Evolutionary conservation across 2,888 invertebrate genomes (phyloP), one percentile per base, ranked within the genome.

Genomic region (Cecidostiba fungosa): DNA sequence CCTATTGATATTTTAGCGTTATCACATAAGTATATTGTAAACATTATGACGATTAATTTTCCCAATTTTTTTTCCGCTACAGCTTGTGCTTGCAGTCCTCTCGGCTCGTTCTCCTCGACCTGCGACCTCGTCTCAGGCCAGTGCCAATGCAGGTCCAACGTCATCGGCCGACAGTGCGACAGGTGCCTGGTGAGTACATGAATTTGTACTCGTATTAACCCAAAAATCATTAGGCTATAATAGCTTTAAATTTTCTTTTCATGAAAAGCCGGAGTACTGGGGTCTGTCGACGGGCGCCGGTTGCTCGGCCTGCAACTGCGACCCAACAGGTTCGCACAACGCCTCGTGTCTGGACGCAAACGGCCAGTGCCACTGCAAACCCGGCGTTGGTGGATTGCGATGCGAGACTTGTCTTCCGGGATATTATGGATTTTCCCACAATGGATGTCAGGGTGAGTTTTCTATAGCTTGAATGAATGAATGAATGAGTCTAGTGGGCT

Each of bases 21-120:
- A n/a, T n/a, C 36, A 0, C 0, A 36, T 36, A 5, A 36, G 36
- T 8, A 8, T 36, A 36, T 32, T 32, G 32, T 32, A 32, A 32
- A 32, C 32, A n/a, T n/a, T n/a, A n/a, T n/a, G n/a, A n/a, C n/a
- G 8, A 39, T 43, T 43, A 0, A 43, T 2, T 43, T 43, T 12
- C 0, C 1, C 43, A 1, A 43, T 23, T 50, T 78, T 14, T 26
- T 78, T 80, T 77, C 1, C 50, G 62, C 77, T 96, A 3, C 95
- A 98, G 98, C 97, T 81, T 99, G 98, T 92, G 96, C 96, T 89
- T 99, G 99, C 92, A 96, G 96, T 88, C 93, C 94, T n/a, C 91
- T 95, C 79, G 98, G 98, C 3, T 95, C 97, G 4, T 94, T 95
- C 89, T 95, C 96, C 88, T 94, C 95, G 86, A 95, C 95, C 39